phyloP scores from a whole-genome alignment of 2,888 invertebrate genomes.

The Diogma glabrata region DNA sequence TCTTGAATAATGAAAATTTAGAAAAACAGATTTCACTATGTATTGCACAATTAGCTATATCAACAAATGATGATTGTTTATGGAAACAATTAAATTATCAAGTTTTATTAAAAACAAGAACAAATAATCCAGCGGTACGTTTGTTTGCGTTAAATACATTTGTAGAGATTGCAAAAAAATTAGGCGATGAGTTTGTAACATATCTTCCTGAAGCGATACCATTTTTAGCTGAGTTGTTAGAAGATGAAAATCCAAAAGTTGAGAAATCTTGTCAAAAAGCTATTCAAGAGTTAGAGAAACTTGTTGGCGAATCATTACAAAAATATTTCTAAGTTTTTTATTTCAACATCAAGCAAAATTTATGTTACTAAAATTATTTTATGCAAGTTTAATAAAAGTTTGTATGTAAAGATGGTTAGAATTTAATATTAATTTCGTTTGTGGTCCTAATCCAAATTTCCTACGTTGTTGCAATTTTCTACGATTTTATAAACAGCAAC shows the following conservation, averaged over 20 bases:
- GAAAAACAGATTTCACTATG: conserved; percentile 59
- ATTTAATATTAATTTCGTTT: no score
- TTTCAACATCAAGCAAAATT: no score
- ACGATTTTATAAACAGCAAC: no score
- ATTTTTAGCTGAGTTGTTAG: conserved; percentile 84
- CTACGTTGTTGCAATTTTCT: no score
- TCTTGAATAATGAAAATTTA: conserved; percentile 49
- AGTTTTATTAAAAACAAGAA: conserved; percentile 75
- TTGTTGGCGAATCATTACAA: conserved; percentile 81
- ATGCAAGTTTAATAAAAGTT: no score
- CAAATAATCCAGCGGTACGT: conserved; percentile 60
- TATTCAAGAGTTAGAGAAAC: conserved; percentile 71
- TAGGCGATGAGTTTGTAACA: conserved; percentile 81
- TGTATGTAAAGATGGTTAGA: no score
- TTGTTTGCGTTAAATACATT: conserved; percentile 58
- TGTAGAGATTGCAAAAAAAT: conserved; percentile 66
- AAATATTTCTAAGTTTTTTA: conserved; percentile 57
- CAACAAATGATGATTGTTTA: conserved; percentile 70
- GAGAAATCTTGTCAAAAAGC: conserved; percentile 69
- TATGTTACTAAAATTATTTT: no score
- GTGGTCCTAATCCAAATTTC: no score
- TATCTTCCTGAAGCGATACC: conserved; percentile 88
- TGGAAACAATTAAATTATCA: conserved; percentile 90
- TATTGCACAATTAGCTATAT: conserved; percentile 69
- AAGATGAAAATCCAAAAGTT: conserved; percentile 76